Conservation (phyloP, 2,888 invertebrate genomes). For the Allacma fusca region DNA sequence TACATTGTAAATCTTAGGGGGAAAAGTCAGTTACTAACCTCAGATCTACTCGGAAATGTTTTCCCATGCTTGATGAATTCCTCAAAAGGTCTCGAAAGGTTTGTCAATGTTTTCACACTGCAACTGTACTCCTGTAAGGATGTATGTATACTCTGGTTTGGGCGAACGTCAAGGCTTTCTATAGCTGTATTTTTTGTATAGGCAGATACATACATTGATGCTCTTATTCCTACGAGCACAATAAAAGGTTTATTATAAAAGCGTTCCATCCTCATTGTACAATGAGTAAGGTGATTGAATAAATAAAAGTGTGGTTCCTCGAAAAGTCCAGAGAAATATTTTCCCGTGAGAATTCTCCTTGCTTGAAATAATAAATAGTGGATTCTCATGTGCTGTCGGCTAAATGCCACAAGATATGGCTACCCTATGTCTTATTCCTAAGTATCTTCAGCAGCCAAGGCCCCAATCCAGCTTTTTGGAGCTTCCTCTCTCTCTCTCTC, state of each 20-base stretch:
- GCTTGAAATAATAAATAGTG: constrained; percentile 9
- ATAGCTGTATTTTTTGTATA: too few relatives aligned
- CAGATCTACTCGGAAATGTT: background rate
- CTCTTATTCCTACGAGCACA: too few relatives aligned
- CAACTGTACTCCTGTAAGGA: background rate
- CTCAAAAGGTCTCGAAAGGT: background rate
- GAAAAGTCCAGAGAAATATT: background rate
- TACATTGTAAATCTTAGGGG: too few relatives aligned
- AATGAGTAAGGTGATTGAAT: constrained; percentile 16
- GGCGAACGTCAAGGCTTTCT: too few relatives aligned
- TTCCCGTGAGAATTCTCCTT: constrained; percentile 12
- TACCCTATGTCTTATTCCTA: too few relatives aligned
- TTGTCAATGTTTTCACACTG: background rate
- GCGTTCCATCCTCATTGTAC: background rate
- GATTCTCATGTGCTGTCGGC: constrained; percentile 16
- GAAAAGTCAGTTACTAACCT: background rate
- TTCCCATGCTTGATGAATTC: constrained; percentile 12
- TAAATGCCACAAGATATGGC: background rate
- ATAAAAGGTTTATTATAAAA: background rate
- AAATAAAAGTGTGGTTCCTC: constrained; percentile 16
- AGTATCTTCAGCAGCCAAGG: too few relatives aligned
- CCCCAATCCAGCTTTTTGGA: background rate
- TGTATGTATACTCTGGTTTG: background rate
- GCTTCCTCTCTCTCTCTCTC: too few relatives aligned
- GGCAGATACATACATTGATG: too few relatives aligned